Base-by-base conservation (phyloP, 2,113 vertebrate genomes). In the Helogale parvula region DNA sequence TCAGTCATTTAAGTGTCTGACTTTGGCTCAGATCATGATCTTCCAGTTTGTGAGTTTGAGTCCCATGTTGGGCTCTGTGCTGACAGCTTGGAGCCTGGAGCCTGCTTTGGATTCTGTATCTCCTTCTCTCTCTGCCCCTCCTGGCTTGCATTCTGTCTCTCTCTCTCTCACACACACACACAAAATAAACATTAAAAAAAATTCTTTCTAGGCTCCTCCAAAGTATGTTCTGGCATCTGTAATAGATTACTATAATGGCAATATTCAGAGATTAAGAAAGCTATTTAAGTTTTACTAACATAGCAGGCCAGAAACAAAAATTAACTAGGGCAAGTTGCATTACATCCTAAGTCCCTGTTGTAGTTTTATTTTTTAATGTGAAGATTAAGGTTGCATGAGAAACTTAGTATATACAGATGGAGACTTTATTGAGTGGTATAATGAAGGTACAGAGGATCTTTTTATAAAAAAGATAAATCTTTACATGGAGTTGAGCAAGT, bases 181-280 rank as follows among this genome's bases (percentile, higher is more conserved):
- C 41, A 57, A 57, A 57, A 21, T 57, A 57, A 57, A 57, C 54
- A 19, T 57, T 7, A 57, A 57, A 57, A 57, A 50, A 50, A 13
- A 50, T 3, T 10, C 45, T 47, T 50, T 50, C 50, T 35, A 71
- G 47, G 31, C n/a, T 14, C 41, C 47, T 83, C 47, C 35, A 21
- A 82, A 29, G 3, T 83, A 63, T 76, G 94, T 87, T 25, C 27
- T 81, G 19, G 38, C 29, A 35, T 88, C 35, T 31, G 65, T 60
- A 94, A 29, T 52, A n/a, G 33, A 52, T 47, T 29, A 41, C 50
- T 57, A 1, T 38, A 93, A 52, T 84, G 68, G 81, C 38, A 84
- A 88, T 45, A 88, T 31, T 88, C 72, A 85, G 38, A 90, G 33
- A 74, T 81, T 80, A 88, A 83, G 77, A 65, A 88, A 91, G 27